Base-by-base conservation (phyloP, 2,888 invertebrate species). In the Chorisops tibialis region DNA sequence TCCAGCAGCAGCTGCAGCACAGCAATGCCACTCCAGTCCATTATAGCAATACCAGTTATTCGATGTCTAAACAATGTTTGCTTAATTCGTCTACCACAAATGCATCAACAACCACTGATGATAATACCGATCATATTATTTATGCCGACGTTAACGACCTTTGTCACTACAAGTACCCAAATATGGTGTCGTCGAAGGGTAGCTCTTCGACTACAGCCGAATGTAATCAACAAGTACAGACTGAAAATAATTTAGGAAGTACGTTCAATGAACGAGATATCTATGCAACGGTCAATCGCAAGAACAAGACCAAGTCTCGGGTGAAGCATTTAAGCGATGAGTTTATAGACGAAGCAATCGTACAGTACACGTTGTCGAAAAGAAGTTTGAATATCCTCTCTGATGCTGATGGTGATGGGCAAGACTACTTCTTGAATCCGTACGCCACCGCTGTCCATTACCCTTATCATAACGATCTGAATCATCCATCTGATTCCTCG, bases 41-140 rank as follows among this genome's bases (percentile, higher is more conserved):
- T 79, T 79, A 79, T 79, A 79, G 77, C 79, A 79, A 73, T 79
- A 77, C 77, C 70, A 78, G 71, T 72, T 77, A 73, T 77, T 79
- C 75, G 79, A 79, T 78, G 79, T 79, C 78, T 79, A 79, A 79
- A 68, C 75, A 75, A 70, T 74, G 73, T 69, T 73, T 76, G 72
- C 71, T 75, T 35, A 76, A 75, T 67, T 48, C 75, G 66, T 76
- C 72, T 67, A 74, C 73, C 71, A 77, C 76, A 64, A 76, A 75
- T 51, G 75, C 77, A 71, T 76, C 78, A 64, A 75, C 77, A 70
- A 76, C 77, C 60, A 64, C 67, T 7, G 68, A 68, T 52, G 67
- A 67, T 59, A 56, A 56, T 37, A 64, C 63, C 12, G 78, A 79
- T 69, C 78, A 78, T 67, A 75, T 79, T 65, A 79, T 78, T 58